Percentiles rank a stretch among this genome's conserved stretches.
These are phyloP conservation scores for Neogobius melanostomus DNA, from an alignment of 2,113 vertebrate species.

Conservation along the genomic window DNA sequence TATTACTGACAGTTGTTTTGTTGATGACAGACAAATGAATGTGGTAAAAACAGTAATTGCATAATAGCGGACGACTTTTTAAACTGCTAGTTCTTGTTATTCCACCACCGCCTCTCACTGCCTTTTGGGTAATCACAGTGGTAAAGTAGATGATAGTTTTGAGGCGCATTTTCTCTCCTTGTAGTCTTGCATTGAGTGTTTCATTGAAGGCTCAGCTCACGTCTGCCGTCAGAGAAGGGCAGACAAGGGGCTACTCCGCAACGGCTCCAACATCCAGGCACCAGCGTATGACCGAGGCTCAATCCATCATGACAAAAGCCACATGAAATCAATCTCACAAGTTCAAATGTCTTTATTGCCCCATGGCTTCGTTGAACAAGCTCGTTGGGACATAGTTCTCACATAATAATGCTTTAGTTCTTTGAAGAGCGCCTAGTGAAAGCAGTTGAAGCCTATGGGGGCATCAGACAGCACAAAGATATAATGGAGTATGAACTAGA, in stretches of 20 bases:
- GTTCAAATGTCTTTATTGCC: conserved; percentile 1
- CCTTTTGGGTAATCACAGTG: background rate
- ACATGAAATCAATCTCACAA: background rate
- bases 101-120: too few species aligned
- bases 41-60: too few species aligned
- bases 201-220: conserved; percentile 32
- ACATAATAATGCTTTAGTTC: conserved; percentile 26
- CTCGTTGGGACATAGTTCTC: background rate
- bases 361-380: conserved; percentile 27
- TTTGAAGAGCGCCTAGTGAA: conserved; percentile 37
- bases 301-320: conserved; percentile 33
- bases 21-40: too few species aligned
- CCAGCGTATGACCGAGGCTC: conserved; percentile 15
- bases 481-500: background rate
- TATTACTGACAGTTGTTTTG: too few species aligned
- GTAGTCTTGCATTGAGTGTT: conserved; percentile 9
- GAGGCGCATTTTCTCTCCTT: background rate
- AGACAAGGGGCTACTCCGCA: conserved; percentile 16
- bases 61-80: too few species aligned
- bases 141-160: background rate
- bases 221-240: conserved; percentile 29
- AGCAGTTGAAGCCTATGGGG: conserved; percentile 45
- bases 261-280: conserved; percentile 20
- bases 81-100: too few species aligned
- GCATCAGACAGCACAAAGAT: conserved; percentile 8